Evolutionary conservation across 2,888 invertebrate species (phyloP).

Genomic region (Rhingia rostrata): DNA sequence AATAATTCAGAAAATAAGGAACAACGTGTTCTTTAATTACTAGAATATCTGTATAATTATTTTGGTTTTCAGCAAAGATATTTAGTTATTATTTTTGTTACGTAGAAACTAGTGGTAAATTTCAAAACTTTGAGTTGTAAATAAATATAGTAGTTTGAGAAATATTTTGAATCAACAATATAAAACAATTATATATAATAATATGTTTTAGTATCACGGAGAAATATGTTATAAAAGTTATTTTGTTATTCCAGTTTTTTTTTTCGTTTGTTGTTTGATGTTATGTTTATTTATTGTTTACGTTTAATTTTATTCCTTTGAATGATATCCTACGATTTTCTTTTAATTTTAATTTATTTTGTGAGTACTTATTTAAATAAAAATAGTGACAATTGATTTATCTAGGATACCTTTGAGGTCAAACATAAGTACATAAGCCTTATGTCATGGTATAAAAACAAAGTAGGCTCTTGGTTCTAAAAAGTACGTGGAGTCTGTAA

Average conservation of each 20-base stretch:
- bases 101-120: constrained; percentile 51
- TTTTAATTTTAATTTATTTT: background rate
- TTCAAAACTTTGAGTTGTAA: constrained; percentile 40
- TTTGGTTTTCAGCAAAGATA: constrained; percentile 4
- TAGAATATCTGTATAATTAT: constrained; percentile 17
- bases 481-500: too few species aligned
- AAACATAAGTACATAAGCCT: too few species aligned
- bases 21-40: background rate
- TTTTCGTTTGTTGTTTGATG: background rate
- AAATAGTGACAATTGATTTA: too few species aligned
- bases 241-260: background rate
- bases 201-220: constrained; percentile 1
- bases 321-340: background rate
- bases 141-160: constrained; percentile 55
- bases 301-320: constrained; percentile 3
- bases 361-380: too few species aligned
- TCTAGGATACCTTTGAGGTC: too few species aligned
- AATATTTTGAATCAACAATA: background rate
- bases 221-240: constrained; percentile 13
- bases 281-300: constrained; percentile 18
- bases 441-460: too few species aligned
- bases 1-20: background rate
- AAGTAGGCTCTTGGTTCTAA: too few species aligned
- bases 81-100: constrained; percentile 28
- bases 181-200: background rate